Evolutionary conservation across 2,888 invertebrate species (phyloP).

Genomic region (Macaria liturata): DNA sequence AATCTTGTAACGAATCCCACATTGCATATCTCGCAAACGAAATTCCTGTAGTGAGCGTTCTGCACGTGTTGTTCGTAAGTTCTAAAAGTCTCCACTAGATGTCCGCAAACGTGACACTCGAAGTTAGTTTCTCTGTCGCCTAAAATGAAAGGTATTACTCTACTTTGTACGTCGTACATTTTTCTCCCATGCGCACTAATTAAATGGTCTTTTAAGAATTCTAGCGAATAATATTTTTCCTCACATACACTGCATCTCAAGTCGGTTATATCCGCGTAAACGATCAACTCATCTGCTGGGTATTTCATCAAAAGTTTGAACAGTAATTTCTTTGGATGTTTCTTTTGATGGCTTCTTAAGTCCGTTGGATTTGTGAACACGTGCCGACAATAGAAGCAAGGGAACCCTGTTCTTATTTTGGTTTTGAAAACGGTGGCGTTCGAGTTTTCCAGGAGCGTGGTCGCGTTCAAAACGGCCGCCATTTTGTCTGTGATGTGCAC

Average conservation of each 20-base stretch:
- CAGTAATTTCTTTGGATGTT: constrained; percentile 37
- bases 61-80: constrained; percentile 64
- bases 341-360: constrained; percentile 52
- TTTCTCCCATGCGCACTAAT: constrained; percentile 57
- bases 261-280: constrained; percentile 65
- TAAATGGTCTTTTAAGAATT: constrained; percentile 59
- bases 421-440: constrained; percentile 65
- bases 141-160: constrained; percentile 66
- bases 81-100: constrained; percentile 67
- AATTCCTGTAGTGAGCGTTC: constrained; percentile 70
- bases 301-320: constrained; percentile 50
- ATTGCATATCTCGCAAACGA: constrained; percentile 69
- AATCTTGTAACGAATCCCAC: constrained; percentile 67
- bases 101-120: constrained; percentile 64
- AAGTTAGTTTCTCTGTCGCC: constrained; percentile 42
- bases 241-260: constrained; percentile 60
- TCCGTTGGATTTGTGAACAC: constrained; percentile 53
- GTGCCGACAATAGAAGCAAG: constrained; percentile 66
- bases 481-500: constrained; percentile 48
- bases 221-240: constrained; percentile 42
- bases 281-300: constrained; percentile 58
- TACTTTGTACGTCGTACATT: constrained; percentile 54
- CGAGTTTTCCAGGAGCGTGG: constrained; percentile 54
- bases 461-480: constrained; percentile 56
- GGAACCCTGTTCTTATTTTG: constrained; percentile 58